These are phyloP conservation scores for Brachionus rubens DNA, from an alignment of 1,140 invertebrate species.

Conservation along the genomic window DNA sequence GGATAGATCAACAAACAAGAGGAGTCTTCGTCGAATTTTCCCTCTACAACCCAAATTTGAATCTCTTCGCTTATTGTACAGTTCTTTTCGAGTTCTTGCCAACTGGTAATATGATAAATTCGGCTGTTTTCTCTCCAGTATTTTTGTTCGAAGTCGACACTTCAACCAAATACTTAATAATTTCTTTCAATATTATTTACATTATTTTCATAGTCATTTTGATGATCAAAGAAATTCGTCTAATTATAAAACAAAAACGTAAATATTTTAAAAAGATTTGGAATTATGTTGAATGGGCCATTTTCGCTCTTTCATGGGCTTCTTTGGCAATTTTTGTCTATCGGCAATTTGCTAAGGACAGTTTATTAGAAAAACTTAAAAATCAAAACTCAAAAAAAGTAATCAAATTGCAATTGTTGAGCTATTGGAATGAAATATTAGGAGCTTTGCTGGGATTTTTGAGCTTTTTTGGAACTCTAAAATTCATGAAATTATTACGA, in stretches of 20 bases:
- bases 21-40: slow-evolving; percentile 68
- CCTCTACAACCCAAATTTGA: slow-evolving; percentile 68
- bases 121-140: slow-evolving; percentile 61
- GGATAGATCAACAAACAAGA: slow-evolving; percentile 67
- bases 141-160: slow-evolving; percentile 51
- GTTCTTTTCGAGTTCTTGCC: slow-evolving; percentile 67
- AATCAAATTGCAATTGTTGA: slow-evolving; percentile 52
- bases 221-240: slow-evolving; percentile 49
- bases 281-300: slow-evolving; percentile 60
- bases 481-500: slow-evolving; percentile 21
- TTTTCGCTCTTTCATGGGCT: slow-evolving; percentile 58
- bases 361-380: slow-evolving; percentile 58
- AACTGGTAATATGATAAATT: slow-evolving; percentile 62
- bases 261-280: slow-evolving; percentile 60
- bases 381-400: slow-evolving; percentile 62
- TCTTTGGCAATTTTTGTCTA: slow-evolving; percentile 60
- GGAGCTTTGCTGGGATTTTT: neutral
- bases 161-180: slow-evolving; percentile 53
- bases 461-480: neutral
- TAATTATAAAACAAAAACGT: slow-evolving; percentile 47
- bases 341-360: slow-evolving; percentile 53
- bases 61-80: slow-evolving; percentile 64
- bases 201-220: slow-evolving; percentile 63
- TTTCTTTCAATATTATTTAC: slow-evolving; percentile 58
- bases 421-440: slow-evolving; percentile 16